A percentile compares a stretch with the other conserved stretches of the same genome.
Evolutionary conservation across 1,140 invertebrate species (phyloP).

Genomic region (Camponotus pennsylvanicus): DNA sequence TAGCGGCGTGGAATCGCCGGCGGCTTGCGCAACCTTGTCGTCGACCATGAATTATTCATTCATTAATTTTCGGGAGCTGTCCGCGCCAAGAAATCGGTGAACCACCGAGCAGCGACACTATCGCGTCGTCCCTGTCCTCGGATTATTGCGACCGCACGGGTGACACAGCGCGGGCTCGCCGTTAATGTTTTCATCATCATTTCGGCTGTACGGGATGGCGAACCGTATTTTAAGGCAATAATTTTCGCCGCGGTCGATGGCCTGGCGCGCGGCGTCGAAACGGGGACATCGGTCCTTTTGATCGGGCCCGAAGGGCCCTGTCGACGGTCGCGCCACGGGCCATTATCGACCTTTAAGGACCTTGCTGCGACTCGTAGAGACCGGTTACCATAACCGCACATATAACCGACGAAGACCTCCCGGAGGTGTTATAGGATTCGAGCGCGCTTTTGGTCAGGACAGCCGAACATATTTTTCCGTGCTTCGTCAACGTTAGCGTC

Average conservation of each 20-base stretch:
- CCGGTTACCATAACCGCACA: constrained; percentile 80
- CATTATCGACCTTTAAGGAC: constrained; percentile 84
- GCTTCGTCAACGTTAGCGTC: constrained; percentile 15
- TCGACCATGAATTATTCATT: constrained; percentile 58
- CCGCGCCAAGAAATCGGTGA: background rate
- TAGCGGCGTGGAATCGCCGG: constrained; percentile 25
- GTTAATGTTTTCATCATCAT: constrained; percentile 75
- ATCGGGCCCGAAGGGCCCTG: constrained; percentile 67
- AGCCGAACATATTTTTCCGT: constrained; percentile 34
- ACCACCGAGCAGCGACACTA: background rate
- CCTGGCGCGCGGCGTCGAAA: constrained; percentile 69
- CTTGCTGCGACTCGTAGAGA: constrained; percentile 81
- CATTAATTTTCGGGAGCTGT: constrained; percentile 60
- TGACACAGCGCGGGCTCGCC: constrained; percentile 34
- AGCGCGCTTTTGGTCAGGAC: background rate
- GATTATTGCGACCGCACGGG: background rate
- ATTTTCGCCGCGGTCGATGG: constrained; percentile 65
- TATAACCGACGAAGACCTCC: constrained; percentile 75
- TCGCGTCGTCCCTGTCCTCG: background rate
- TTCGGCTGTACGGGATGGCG: constrained; percentile 45
- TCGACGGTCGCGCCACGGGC: constrained; percentile 70
- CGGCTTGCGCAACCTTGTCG: constrained; percentile 53
- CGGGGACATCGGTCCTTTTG: constrained; percentile 80
- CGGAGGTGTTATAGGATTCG: constrained; percentile 71
- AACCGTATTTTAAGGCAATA: constrained; percentile 73